These are phyloP conservation scores for Phlogophora meticulosa DNA, from an alignment of 2,888 invertebrate genomes.

Conservation along the genomic window DNA sequence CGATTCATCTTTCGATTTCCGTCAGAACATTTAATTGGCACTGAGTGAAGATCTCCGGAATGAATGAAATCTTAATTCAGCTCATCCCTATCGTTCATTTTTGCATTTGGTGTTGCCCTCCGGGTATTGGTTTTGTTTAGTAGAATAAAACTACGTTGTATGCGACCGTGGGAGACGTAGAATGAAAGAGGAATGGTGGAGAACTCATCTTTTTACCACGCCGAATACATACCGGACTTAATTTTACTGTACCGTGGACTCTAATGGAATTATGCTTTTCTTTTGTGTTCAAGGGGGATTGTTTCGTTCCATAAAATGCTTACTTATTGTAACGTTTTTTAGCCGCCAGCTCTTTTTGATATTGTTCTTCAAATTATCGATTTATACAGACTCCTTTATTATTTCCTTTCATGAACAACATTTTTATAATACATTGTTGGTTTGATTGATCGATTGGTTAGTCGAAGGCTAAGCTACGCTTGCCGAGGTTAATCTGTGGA, in stretches of 20 bases:
- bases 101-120: neutral
- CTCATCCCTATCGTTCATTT: neutral
- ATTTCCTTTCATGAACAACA: no score
- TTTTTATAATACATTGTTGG: no score
- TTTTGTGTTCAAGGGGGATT: neutral
- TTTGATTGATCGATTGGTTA: no score
- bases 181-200: constrained; percentile 8
- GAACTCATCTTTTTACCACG: constrained; percentile 1
- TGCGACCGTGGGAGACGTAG: neutral
- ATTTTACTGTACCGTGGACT: constrained; percentile 21
- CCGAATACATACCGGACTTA: neutral
- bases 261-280: constrained; percentile 12
- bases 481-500: no score
- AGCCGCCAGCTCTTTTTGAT: neutral
- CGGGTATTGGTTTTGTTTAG: constrained; percentile 5
- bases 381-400: neutral
- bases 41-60: constrained; percentile 15
- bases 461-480: no score
- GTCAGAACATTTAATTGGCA: constrained; percentile 21
- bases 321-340: neutral
- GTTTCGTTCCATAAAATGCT: neutral
- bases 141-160: constrained; percentile 20
- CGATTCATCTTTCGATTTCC: constrained; percentile 35
- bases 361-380: constrained; percentile 3
- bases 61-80: constrained; percentile 1